Evolutionary conservation across 2,113 vertebrate genomes (phyloP).

Genomic region (Psittacus erithacus): DNA sequence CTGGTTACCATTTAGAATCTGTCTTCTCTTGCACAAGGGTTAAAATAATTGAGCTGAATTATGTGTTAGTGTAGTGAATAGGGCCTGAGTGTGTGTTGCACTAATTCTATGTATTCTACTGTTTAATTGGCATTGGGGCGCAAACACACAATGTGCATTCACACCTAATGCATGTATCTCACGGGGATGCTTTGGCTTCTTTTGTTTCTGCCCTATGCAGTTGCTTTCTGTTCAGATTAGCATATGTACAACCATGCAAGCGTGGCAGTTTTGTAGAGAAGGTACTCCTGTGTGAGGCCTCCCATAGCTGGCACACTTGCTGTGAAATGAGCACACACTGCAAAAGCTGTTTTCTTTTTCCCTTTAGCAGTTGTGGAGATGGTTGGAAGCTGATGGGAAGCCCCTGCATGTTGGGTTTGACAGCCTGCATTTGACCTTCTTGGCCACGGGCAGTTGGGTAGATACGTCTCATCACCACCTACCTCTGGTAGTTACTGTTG

Average conservation of each 20-base stretch:
- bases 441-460: background rate
- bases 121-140: background rate
- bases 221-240: slow-evolving; percentile 5
- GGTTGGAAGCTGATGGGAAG: background rate
- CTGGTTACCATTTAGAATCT: background rate
- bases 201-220: background rate
- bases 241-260: background rate
- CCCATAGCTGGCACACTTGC: background rate
- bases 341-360: background rate
- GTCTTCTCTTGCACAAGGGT: background rate
- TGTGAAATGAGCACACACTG: background rate
- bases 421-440: background rate
- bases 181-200: background rate
- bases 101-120: background rate
- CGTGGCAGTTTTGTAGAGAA: background rate
- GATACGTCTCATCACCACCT: background rate
- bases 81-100: background rate
- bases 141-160: background rate
- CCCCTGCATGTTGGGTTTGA: background rate
- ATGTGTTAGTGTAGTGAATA: background rate
- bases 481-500: background rate
- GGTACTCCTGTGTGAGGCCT: background rate
- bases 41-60: background rate
- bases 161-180: background rate
- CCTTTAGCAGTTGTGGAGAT: background rate